A percentile compares a stretch with the other conserved stretches of the same genome.
phyloP scores from a whole-genome alignment of 2,888 invertebrate species.

The Zaprionus obscuricornis region DNA sequence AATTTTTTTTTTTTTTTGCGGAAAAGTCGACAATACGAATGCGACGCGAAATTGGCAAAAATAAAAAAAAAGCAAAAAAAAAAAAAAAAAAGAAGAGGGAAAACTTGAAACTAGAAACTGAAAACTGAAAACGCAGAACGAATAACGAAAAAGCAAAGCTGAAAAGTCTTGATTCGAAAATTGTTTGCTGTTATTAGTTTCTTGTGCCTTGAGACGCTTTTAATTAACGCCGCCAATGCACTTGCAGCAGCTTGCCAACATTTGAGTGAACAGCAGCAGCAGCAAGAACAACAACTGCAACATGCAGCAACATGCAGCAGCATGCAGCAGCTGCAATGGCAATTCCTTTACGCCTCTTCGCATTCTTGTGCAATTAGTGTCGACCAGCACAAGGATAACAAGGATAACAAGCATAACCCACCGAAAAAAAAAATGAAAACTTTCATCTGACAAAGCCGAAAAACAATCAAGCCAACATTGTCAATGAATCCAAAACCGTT shows the following conservation, averaged over 20 bases:
- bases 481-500: conserved; percentile 30
- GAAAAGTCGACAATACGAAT: conserved; percentile 23
- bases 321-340: not conserved
- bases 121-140: conserved; percentile 14
- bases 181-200: conserved; percentile 62
- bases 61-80: not conserved
- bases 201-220: conserved; percentile 55
- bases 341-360: conserved; percentile 48
- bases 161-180: conserved; percentile 51
- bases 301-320: conserved; percentile 2
- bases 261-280: conserved; percentile 8
- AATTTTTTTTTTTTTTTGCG: conserved; percentile 15
- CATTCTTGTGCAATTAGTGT: conserved; percentile 55
- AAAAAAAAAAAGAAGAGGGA: conserved; percentile 16
- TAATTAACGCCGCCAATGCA: conserved; percentile 59
- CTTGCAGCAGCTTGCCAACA: conserved; percentile 20
- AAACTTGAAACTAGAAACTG: not conserved
- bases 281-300: conserved; percentile 20
- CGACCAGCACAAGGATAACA: conserved; percentile 27
- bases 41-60: conserved; percentile 19
- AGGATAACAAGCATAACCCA: conserved; percentile 33
- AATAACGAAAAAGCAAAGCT: conserved; percentile 30
- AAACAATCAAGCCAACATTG: conserved; percentile 35
- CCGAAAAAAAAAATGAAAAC: conserved; percentile 22
- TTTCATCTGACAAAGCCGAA: conserved; percentile 46